A percentile compares a stretch with the other conserved stretches of the same genome.
phyloP scores from a whole-genome alignment of 2,797 vertebrate genomes.

The Lepus townsendii region DNA sequence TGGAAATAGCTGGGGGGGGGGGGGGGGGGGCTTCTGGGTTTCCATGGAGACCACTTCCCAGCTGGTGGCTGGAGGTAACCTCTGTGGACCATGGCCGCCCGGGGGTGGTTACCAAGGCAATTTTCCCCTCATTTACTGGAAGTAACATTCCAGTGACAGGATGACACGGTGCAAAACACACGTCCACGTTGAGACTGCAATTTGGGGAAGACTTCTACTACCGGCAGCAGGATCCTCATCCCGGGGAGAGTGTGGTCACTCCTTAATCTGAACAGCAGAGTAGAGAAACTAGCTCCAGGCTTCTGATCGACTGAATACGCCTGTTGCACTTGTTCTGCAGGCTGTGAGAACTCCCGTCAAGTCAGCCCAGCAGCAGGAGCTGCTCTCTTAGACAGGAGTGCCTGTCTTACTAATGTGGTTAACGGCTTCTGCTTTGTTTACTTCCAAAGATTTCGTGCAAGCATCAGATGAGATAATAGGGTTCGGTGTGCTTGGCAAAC shows the following conservation, averaged over 20 bases:
- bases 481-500: background rate
- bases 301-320: background rate
- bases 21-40: constrained; percentile 73
- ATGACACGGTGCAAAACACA: constrained; percentile 37
- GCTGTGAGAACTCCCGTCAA: background rate
- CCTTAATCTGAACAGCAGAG: background rate
- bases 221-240: background rate
- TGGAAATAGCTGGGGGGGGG: constrained; percentile 69
- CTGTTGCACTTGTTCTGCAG: background rate
- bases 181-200: constrained; percentile 53
- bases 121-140: constrained; percentile 59
- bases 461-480: background rate
- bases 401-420: background rate
- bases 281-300: background rate
- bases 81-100: constrained; percentile 56
- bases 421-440: background rate
- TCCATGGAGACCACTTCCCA: constrained; percentile 79
- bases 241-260: background rate
- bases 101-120: constrained; percentile 73
- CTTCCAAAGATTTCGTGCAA: background rate
- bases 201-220: constrained; percentile 59
- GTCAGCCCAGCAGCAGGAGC: background rate
- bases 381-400: background rate
- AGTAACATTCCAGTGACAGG: background rate
- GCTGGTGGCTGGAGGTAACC: constrained; percentile 74